Conservation (phyloP, 2,888 invertebrate genomes). For the Hydrotaea cyrtoneurina region DNA sequence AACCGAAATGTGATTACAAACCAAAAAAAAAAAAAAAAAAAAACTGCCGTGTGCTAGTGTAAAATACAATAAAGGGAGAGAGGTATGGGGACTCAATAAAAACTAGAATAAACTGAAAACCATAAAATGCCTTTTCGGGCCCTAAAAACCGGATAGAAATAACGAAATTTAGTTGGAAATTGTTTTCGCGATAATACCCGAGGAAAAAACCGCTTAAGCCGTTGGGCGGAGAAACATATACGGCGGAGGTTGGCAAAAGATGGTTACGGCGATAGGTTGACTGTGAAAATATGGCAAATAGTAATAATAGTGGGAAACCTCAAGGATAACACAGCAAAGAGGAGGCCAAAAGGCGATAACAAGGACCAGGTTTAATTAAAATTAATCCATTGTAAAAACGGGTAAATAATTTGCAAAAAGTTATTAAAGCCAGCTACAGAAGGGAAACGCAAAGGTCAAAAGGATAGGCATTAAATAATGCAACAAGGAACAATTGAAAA, state of each 20-base stretch:
- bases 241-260: too few relatives aligned
- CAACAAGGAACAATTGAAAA: too few relatives aligned
- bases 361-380: conserved; percentile 57
- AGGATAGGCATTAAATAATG: too few relatives aligned
- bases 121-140: neutral
- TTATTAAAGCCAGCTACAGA: neutral
- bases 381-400: conserved; percentile 54
- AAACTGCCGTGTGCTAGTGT: neutral
- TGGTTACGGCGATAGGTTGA: too few relatives aligned
- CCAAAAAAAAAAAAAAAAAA: too few relatives aligned
- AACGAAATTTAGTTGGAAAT: conserved; percentile 30
- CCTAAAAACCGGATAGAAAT: neutral
- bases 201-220: neutral
- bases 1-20: conserved; percentile 11
- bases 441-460: neutral
- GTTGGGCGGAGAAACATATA: neutral
- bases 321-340: too few relatives aligned
- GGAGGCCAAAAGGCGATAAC: neutral
- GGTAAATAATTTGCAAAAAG: neutral
- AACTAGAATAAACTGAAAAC: conserved; percentile 3
- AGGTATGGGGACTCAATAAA: neutral
- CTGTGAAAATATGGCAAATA: too few relatives aligned
- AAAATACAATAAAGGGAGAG: neutral
- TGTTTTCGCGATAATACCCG: conserved; percentile 26
- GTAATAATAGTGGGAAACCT: too few relatives aligned